A percentile compares a stretch with the other conserved stretches of the same genome.
phyloP scores from a whole-genome alignment of 2,888 invertebrate species.

The Drosophila robusta region DNA sequence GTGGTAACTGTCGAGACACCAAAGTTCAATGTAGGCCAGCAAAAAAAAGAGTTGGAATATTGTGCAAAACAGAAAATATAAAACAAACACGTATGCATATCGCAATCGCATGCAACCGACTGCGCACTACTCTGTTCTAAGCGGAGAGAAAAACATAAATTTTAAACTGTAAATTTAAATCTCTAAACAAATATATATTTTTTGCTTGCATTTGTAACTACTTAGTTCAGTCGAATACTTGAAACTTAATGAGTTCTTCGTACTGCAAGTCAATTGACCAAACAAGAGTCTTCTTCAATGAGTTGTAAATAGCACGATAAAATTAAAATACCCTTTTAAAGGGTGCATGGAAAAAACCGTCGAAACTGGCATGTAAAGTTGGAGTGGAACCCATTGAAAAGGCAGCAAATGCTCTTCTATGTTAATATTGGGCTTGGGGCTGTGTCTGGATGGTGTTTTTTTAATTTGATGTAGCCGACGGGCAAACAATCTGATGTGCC shows the following conservation, averaged over 20 bases:
- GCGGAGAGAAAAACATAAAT: too few species aligned
- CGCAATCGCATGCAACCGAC: not conserved
- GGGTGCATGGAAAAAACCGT: not conserved
- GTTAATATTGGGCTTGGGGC: slow-evolving; percentile 3
- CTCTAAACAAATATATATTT: too few species aligned
- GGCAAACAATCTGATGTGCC: slow-evolving; percentile 26
- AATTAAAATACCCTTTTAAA: not conserved
- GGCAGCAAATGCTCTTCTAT: not conserved
- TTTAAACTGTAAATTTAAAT: not conserved
- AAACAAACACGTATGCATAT: not conserved
- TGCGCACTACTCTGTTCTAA: not conserved
- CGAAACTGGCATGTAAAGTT: slow-evolving; percentile 5
- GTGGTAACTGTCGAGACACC: slow-evolving; percentile 15
- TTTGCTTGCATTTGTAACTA: too few species aligned
- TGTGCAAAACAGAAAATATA: slow-evolving; percentile 2
- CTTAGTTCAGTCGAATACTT: too few species aligned
- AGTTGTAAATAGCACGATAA: not conserved
- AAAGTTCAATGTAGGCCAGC: slow-evolving; percentile 46
- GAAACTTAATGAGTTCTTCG: too few species aligned
- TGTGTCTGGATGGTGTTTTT: slow-evolving; percentile 23
- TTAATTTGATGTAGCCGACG: slow-evolving; percentile 21
- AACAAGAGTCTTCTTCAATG: too few species aligned
- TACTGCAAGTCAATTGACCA: not conserved
- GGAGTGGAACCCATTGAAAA: not conserved
- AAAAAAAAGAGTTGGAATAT: slow-evolving; percentile 21